A percentile compares a stretch with the other conserved stretches of the same genome.
These are phyloP conservation scores for Pachypanchax playfairii DNA, from an alignment of 2,113 vertebrate species.

Conservation along the genomic window DNA sequence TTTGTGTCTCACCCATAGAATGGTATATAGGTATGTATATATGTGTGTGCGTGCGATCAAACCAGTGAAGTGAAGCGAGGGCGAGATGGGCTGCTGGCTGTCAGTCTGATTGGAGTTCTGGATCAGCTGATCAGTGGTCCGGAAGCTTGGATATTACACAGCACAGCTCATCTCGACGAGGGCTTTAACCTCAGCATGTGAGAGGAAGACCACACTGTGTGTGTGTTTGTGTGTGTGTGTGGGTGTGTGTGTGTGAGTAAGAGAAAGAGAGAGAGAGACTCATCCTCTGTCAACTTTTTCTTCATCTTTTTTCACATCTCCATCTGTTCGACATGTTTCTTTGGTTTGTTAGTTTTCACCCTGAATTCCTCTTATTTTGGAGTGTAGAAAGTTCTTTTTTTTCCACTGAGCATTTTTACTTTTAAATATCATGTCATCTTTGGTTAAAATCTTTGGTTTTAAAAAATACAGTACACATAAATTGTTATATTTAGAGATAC, in stretches of 20 bases:
- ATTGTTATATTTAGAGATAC: no score
- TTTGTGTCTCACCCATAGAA: background rate
- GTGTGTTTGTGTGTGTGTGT: constrained; percentile 13
- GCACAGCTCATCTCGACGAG: constrained; percentile 49
- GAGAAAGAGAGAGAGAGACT: no score
- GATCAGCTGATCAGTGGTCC: constrained; percentile 58
- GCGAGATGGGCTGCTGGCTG: constrained; percentile 45
- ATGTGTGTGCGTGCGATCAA: constrained; percentile 23
- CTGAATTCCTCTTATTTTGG: background rate
- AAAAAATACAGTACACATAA: no score
- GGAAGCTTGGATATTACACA: constrained; percentile 52
- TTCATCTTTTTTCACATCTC: constrained; percentile 11
- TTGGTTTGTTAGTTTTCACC: background rate
- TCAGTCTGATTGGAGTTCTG: constrained; percentile 47
- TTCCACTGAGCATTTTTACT: background rate
- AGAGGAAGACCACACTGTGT: constrained; percentile 13
- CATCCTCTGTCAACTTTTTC: background rate
- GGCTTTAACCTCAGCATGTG: constrained; percentile 48
- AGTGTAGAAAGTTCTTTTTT: background rate
- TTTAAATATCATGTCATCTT: background rate
- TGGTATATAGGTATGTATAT: background rate
- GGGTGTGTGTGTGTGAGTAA: background rate
- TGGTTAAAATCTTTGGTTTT: background rate
- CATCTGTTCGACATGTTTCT: background rate
- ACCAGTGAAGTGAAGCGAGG: constrained; percentile 39